Evolutionary conservation across 2,888 invertebrate genomes (phyloP).

Genomic region (Notodonta ziczac): DNA sequence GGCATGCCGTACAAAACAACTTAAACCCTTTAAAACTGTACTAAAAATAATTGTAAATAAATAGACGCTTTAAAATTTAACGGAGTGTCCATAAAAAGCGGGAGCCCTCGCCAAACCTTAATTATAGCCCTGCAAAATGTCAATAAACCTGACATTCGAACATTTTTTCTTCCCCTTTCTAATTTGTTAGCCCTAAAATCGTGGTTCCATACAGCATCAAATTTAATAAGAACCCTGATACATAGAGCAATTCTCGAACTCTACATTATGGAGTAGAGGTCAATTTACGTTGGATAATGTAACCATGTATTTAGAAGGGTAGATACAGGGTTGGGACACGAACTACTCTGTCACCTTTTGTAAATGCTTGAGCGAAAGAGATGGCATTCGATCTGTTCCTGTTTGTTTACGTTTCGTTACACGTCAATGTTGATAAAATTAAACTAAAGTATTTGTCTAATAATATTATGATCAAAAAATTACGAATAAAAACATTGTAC

Average conservation of each 20-base stretch:
- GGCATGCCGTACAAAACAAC: not conserved
- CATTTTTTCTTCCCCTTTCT: slow-evolving; percentile 76
- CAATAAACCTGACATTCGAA: slow-evolving; percentile 78
- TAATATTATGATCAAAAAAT: too few species aligned
- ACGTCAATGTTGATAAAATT: slow-evolving; percentile 28
- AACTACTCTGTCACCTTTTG: slow-evolving; percentile 60
- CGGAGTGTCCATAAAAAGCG: slow-evolving; percentile 67
- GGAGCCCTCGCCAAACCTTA: slow-evolving; percentile 71
- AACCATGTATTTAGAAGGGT: slow-evolving; percentile 74
- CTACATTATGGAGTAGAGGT: slow-evolving; percentile 27
- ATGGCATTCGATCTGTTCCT: slow-evolving; percentile 50
- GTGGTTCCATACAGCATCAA: slow-evolving; percentile 61
- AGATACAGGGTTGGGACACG: slow-evolving; percentile 68
- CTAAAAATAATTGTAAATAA: slow-evolving; percentile 58
- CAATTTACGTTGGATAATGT: slow-evolving; percentile 51
- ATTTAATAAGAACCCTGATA: slow-evolving; percentile 30
- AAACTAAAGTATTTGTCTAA: too few species aligned
- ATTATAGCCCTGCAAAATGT: slow-evolving; percentile 79
- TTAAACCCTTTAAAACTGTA: slow-evolving; percentile 32
- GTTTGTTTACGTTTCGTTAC: slow-evolving; percentile 53
- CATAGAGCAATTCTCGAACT: not conserved
- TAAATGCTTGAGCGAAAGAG: slow-evolving; percentile 53
- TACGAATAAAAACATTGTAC: too few species aligned
- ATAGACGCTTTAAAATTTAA: slow-evolving; percentile 69
- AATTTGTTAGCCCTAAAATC: slow-evolving; percentile 81